These are phyloP conservation scores for Mystacides longicornis DNA, from an alignment of 2,888 invertebrate genomes.

Conservation along the genomic window DNA sequence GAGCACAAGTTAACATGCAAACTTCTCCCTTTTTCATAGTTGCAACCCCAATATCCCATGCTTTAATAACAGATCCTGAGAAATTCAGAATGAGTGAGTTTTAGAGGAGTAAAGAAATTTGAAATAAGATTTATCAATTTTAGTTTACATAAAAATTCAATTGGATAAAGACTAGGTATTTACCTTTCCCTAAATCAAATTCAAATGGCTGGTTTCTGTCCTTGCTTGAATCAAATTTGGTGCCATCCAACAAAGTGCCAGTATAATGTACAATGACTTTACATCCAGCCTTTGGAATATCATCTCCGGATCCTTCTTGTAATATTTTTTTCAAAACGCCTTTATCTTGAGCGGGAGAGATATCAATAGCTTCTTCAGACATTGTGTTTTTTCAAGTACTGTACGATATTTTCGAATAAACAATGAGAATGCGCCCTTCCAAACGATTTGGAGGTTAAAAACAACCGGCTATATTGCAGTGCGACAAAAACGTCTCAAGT, in stretches of 20 bases:
- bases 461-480: too few species aligned
- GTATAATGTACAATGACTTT: slow-evolving; percentile 78
- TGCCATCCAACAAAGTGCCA: slow-evolving; percentile 80
- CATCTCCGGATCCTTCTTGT: slow-evolving; percentile 67
- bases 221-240: slow-evolving; percentile 86
- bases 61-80: slow-evolving; percentile 76
- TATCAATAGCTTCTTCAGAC: slow-evolving; percentile 11
- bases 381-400: too few species aligned
- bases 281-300: slow-evolving; percentile 63
- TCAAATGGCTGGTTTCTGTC: slow-evolving; percentile 78
- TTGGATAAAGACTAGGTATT: too few species aligned
- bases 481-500: too few species aligned
- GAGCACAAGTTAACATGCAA: slow-evolving; percentile 72
- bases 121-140: neutral
- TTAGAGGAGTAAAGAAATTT: neutral
- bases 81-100: too few species aligned
- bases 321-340: slow-evolving; percentile 21
- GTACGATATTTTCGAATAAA: too few species aligned
- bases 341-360: slow-evolving; percentile 16
- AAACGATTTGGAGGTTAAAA: too few species aligned
- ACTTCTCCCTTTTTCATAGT: slow-evolving; percentile 90
- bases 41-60: slow-evolving; percentile 90
- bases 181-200: slow-evolving; percentile 82
- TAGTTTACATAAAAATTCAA: too few species aligned
- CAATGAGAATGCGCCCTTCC: too few species aligned